Conservation (phyloP, 2,797 vertebrate species). For the Mareca strepera region DNA sequence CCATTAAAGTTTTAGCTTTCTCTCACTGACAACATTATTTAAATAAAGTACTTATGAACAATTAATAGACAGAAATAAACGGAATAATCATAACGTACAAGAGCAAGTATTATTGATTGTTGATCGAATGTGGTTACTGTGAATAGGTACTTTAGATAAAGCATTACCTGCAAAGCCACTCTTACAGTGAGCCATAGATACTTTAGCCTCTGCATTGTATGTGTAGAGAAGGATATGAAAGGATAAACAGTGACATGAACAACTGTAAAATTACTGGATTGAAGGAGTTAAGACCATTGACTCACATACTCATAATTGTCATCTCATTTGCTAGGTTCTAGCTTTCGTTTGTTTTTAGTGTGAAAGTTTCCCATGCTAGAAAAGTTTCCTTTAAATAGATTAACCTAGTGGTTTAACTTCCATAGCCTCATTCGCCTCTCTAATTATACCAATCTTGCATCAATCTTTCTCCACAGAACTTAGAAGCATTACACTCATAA, state of each 20-base stretch:
- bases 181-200: neutral
- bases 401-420: neutral
- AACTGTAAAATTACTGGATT: fast-evolving
- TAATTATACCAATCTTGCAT: neutral
- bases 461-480: neutral
- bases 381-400: neutral
- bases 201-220: neutral
- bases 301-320: neutral
- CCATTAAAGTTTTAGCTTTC: neutral
- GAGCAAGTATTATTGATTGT: neutral
- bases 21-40: neutral
- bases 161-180: neutral
- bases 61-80: neutral
- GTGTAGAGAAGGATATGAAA: neutral
- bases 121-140: neutral
- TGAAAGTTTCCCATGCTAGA: neutral
- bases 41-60: neutral
- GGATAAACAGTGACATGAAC: neutral
- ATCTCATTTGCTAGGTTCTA: neutral
- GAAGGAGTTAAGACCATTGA: neutral
- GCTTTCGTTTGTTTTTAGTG: neutral
- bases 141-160: neutral
- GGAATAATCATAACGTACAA: neutral
- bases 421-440: neutral
- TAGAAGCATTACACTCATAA: neutral